phyloP scores from a whole-genome alignment of 30 jellyfish, hydroid and myxozoan genomes.

The Aurelia coerulea region DNA sequence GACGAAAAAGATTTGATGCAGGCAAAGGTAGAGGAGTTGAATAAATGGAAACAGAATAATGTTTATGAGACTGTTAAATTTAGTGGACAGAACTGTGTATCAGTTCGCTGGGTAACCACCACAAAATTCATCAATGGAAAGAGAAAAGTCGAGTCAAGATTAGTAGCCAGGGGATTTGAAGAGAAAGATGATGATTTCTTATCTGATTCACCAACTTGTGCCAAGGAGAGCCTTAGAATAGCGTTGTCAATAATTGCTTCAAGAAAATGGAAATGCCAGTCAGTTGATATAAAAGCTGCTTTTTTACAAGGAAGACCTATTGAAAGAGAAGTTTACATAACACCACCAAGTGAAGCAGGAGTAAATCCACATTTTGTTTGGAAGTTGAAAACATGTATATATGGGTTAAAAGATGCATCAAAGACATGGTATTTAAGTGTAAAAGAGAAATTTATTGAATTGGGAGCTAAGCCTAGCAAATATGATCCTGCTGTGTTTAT shows the following conservation, averaged over 20 bases:
- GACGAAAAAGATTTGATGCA: conserved; percentile 11
- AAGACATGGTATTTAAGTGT: conserved; percentile 24
- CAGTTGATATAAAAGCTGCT: conserved; percentile 59
- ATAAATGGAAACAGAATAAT: conserved; percentile 46
- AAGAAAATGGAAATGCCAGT: conserved; percentile 14
- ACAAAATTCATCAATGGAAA: conserved; percentile 1
- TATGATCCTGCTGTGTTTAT: conserved; percentile 43
- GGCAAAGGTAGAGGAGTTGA: conserved; percentile 46
- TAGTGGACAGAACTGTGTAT: conserved; percentile 19
- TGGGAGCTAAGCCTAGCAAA: conserved; percentile 14
- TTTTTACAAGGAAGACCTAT: conserved; percentile 66
- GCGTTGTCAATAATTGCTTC: conserved; percentile 31
- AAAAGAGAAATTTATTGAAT: conserved; percentile 20
- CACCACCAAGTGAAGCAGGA: conserved; percentile 70
- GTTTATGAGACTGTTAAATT: conserved; percentile 28
- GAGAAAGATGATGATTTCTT: conserved; percentile 23
- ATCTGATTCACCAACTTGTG: conserved; percentile 65
- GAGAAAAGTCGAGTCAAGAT: conserved; percentile 24
- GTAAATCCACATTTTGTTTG: conserved; percentile 21
- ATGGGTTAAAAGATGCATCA: conserved; percentile 57
- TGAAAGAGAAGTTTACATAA: conserved; percentile 51
- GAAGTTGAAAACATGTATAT: conserved; percentile 32
- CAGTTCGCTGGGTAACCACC: conserved; percentile 59
- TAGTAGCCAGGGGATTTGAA: conserved; percentile 66
- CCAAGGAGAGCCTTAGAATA: conserved; percentile 32